phyloP scores from a whole-genome alignment of 2,113 vertebrate genomes.

The Poicephalus meyeri region DNA sequence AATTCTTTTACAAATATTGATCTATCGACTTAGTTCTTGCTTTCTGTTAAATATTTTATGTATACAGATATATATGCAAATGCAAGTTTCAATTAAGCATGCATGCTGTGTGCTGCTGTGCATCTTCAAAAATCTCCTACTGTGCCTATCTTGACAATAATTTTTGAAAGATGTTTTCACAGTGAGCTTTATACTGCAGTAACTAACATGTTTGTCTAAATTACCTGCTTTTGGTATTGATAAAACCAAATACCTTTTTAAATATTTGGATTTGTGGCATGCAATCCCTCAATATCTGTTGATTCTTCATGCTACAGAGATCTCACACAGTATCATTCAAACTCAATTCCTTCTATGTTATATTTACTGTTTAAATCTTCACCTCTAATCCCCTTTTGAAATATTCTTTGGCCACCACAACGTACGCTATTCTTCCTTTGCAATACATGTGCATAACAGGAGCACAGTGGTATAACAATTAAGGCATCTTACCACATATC shows the following conservation, averaged over 20 bases:
- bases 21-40: not conserved
- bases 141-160: not conserved
- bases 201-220: not conserved
- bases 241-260: not conserved
- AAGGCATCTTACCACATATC: not conserved
- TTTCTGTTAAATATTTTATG: slow-evolving; percentile 47
- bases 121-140: slow-evolving; percentile 11
- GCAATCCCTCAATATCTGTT: not conserved
- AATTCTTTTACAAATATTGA: slow-evolving; percentile 37
- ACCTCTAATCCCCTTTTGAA: not conserved
- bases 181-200: not conserved
- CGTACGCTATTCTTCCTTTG: not conserved
- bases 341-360: not conserved
- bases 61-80: slow-evolving; percentile 48
- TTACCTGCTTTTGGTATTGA: not conserved
- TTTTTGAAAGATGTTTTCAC: not conserved
- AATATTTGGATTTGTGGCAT: not conserved
- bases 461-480: not conserved
- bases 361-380: not conserved
- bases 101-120: not conserved
- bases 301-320: not conserved
- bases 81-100: not conserved
- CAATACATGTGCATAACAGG: not conserved
- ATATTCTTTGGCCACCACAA: not conserved
- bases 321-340: not conserved